phyloP scores from a whole-genome alignment of 2,113 vertebrate species.

The Neotoma lepida region DNA sequence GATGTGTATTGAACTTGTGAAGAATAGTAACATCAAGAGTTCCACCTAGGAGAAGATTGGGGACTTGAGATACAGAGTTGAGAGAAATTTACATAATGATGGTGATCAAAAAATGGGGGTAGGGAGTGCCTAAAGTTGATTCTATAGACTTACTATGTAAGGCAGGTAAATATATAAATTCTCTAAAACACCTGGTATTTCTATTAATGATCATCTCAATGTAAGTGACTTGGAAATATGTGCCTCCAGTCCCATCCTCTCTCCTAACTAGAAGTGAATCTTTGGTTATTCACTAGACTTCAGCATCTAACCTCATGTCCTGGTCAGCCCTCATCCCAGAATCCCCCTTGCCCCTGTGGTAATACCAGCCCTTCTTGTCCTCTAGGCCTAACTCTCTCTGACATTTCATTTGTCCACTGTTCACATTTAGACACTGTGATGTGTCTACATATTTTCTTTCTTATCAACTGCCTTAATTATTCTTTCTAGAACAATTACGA shows the following conservation, averaged over 20 bases:
- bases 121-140: too few relatives aligned
- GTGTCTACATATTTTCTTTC: not conserved
- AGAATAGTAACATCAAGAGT: slow-evolving; percentile 34
- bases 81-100: slow-evolving; percentile 31
- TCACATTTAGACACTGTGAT: not conserved
- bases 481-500: not conserved
- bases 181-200: not conserved
- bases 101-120: not conserved
- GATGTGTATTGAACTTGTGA: not conserved
- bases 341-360: not conserved
- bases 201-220: not conserved
- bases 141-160: not conserved
- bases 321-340: not conserved
- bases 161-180: not conserved
- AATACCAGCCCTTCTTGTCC: not conserved
- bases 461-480: not conserved
- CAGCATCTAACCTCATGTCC: not conserved
- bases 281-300: not conserved
- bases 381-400: not conserved
- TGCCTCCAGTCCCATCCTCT: not conserved
- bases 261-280: not conserved
- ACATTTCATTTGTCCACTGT: not conserved
- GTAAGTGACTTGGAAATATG: not conserved
- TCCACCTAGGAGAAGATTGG: slow-evolving; percentile 6
- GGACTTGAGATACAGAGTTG: slow-evolving; percentile 21